Evolutionary conservation across 2,888 invertebrate genomes (phyloP).

Genomic region (Nectonema munidae): DNA sequence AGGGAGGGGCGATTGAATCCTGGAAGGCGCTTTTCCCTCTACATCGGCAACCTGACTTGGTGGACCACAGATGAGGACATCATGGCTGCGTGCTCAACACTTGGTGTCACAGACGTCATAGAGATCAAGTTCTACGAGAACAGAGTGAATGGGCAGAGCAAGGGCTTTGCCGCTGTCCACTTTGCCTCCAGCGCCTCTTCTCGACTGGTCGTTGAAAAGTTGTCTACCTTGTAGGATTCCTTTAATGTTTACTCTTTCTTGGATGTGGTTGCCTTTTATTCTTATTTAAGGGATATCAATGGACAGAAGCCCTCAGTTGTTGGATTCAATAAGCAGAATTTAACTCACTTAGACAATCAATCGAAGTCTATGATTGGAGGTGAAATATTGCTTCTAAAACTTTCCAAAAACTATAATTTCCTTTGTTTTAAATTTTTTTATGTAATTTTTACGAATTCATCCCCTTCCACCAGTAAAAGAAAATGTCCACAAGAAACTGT

Average conservation of each 20-base stretch:
- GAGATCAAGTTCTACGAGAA: slow-evolving; percentile 99
- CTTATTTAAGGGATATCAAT: slow-evolving; percentile 36
- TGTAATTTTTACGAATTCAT: too few relatives aligned
- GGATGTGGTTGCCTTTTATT: slow-evolving; percentile 13
- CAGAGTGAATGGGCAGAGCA: slow-evolving; percentile 83
- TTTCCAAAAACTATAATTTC: too few relatives aligned
- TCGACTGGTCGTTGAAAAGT: slow-evolving; percentile 53
- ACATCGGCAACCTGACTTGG: slow-evolving; percentile 94
- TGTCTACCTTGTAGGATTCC: slow-evolving; percentile 64
- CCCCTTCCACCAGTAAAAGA: too few relatives aligned
- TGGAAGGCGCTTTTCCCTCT: slow-evolving; percentile 34
- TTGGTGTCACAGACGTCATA: slow-evolving; percentile 63
- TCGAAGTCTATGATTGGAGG: slow-evolving; percentile 18
- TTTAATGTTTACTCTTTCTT: too few relatives aligned
- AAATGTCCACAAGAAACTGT: too few relatives aligned
- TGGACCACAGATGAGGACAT: slow-evolving; percentile 94
- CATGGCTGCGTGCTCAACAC: slow-evolving; percentile 47
- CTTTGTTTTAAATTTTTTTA: too few relatives aligned
- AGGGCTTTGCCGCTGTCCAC: slow-evolving; percentile 81
- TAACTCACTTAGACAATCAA: slow-evolving; percentile 29
- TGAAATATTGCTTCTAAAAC: too few relatives aligned
- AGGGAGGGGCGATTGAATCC: too few relatives aligned
- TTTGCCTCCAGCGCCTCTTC: slow-evolving; percentile 65
- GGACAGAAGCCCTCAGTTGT: slow-evolving; percentile 77
- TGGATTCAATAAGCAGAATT: slow-evolving; percentile 60